These are phyloP conservation scores for Tachysurus fulvidraco DNA, from an alignment of 2,113 vertebrate species.

Conservation along the genomic window DNA sequence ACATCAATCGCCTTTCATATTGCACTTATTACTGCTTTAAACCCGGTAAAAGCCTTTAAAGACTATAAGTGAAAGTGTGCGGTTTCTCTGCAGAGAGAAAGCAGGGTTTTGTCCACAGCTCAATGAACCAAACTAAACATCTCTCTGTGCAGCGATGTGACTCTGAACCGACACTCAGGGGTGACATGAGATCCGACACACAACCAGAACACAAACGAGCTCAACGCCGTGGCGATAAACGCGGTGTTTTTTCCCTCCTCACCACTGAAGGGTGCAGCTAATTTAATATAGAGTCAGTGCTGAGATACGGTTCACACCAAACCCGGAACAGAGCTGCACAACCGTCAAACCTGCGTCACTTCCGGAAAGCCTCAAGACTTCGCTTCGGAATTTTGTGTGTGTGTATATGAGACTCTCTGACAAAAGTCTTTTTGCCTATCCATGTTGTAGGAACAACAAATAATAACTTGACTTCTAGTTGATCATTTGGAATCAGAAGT, in stretches of 20 bases:
- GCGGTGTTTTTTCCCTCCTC: background rate
- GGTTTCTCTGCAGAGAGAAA: background rate
- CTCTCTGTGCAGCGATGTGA: no score
- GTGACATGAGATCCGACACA: background rate
- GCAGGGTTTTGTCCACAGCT: background rate
- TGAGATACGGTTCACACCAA: slow-evolving; percentile 70
- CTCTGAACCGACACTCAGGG: no score
- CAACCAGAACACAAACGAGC: background rate
- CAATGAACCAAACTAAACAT: background rate
- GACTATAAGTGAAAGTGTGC: slow-evolving; percentile 10
- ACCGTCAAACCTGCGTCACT: slow-evolving; percentile 73
- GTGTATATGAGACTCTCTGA: no score
- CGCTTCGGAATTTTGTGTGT: background rate
- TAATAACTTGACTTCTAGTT: no score
- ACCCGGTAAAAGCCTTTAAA: background rate
- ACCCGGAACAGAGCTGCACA: slow-evolving; percentile 76
- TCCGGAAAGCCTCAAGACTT: slow-evolving; percentile 58
- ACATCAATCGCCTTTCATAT: background rate
- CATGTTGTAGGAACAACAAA: no score
- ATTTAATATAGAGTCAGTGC: slow-evolving; percentile 2
- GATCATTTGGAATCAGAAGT: no score
- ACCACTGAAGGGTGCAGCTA: background rate
- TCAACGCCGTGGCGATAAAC: background rate
- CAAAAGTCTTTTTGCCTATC: no score
- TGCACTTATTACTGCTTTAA: background rate